Conservation (phyloP, 2,113 vertebrate genomes). For the Trichechus manatus region DNA sequence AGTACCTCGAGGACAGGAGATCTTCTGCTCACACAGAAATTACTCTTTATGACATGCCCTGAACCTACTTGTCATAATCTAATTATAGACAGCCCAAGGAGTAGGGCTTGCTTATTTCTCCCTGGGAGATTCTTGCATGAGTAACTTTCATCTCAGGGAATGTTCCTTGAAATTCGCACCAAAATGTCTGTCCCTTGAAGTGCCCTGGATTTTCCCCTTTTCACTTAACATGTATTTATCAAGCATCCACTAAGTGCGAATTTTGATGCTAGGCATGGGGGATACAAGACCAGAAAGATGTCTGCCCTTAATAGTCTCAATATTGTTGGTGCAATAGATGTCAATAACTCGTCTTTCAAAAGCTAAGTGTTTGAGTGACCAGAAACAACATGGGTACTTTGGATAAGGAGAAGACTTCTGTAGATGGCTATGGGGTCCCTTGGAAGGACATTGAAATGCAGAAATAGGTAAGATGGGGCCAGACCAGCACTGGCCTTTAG, state of each 20-base stretch:
- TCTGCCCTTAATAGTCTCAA: fast-evolving
- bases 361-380: not conserved
- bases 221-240: not conserved
- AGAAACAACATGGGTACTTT: not conserved
- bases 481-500: not conserved
- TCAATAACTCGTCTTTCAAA: not conserved
- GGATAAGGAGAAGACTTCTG: not conserved
- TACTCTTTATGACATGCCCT: not conserved
- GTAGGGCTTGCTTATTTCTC: not conserved
- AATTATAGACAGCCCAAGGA: not conserved
- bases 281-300: not conserved
- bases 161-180: not conserved
- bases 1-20: constrained; percentile 8
- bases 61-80: not conserved
- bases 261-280: not conserved
- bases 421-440: not conserved
- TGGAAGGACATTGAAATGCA: not conserved
- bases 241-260: not conserved
- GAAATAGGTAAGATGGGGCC: not conserved
- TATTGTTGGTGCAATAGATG: fast-evolving
- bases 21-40: not conserved
- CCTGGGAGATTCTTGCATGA: not conserved
- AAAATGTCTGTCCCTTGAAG: not conserved
- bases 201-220: not conserved
- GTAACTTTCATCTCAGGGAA: not conserved